Evolutionary conservation across 2,888 invertebrate genomes (phyloP), one percentile per base, ranked within the genome.

Genomic region (Papilio gigon): DNA sequence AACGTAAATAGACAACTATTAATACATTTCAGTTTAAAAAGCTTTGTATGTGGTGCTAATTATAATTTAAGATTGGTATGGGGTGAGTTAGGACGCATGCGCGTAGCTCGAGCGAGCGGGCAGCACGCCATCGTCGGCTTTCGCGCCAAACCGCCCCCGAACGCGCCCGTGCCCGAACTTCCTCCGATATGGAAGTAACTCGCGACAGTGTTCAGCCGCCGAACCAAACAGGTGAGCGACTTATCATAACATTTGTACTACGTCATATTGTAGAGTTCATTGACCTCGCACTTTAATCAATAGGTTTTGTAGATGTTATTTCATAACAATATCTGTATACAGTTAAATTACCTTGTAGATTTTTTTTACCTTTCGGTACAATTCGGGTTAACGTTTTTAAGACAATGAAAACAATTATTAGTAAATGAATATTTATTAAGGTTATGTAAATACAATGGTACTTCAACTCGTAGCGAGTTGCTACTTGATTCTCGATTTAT

Each of bases 131-230:
- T 72, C 73, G 67, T 74, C 71, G 77, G 78, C 79, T 88, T 91
- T 90, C 89, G 90, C 91, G 90, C 91, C 90, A 90, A 90, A 88
- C 83, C 85, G 79, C 77, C 76, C 75, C 76, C 77, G 82, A 84
- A 78, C 87, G 87, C 83, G 83, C 85, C 79, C 81, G 86, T 89
- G 88, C 87, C 75, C 74, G 72, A 67, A 74, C 70, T 50, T 40
- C 69, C 44, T 60, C 74, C 61, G 53, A 53, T 71, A 90, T 90
- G 90, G 86, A 88, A 76, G 65, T 71, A 25, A 80, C 80, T 73
- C 76, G 76, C 77, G 82, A 84, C 61, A 77, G 77, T 72, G 75
- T 76, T 71, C 71, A 78, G 71, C 77, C 77, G 68, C 78, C 81
- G 67, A 74, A 78, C 64, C 78, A 80, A 69, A 78, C 89, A 84